phyloP scores from a whole-genome alignment of 2,113 vertebrate genomes.

The Oenanthe melanoleuca region DNA sequence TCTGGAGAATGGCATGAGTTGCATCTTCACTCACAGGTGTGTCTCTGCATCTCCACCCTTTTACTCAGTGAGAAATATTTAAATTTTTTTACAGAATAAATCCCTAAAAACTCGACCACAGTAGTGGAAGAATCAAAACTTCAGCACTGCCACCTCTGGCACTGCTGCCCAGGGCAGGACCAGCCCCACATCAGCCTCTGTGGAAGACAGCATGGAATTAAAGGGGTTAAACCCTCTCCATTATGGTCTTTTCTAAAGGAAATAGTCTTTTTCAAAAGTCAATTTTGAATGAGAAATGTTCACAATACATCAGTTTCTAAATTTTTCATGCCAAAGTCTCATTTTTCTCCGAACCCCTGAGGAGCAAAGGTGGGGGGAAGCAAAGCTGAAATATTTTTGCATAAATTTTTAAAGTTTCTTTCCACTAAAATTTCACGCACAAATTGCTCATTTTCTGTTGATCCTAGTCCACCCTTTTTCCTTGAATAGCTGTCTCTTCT shows the following conservation, averaged over 20 bases:
- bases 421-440: not conserved
- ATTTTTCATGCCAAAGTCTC: not conserved
- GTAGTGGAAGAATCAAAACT: not conserved
- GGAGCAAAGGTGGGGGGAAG: not conserved
- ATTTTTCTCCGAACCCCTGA: not conserved
- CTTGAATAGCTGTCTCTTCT: not conserved
- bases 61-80: not conserved
- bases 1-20: not conserved
- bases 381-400: not conserved
- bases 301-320: not conserved
- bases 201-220: not conserved
- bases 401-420: not conserved
- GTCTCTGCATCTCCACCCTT: not conserved
- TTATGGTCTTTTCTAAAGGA: not conserved
- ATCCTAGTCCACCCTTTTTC: not conserved
- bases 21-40: not conserved
- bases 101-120: rapidly evolving
- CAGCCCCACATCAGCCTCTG: rapidly evolving
- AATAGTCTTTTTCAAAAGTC: not conserved
- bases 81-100: not conserved
- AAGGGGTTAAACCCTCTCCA: not conserved
- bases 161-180: not conserved
- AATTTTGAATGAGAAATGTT: not conserved
- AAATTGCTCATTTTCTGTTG: not conserved
- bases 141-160: not conserved